Conservation (phyloP, 2,113 vertebrate genomes). For the Brachirus orientalis region DNA sequence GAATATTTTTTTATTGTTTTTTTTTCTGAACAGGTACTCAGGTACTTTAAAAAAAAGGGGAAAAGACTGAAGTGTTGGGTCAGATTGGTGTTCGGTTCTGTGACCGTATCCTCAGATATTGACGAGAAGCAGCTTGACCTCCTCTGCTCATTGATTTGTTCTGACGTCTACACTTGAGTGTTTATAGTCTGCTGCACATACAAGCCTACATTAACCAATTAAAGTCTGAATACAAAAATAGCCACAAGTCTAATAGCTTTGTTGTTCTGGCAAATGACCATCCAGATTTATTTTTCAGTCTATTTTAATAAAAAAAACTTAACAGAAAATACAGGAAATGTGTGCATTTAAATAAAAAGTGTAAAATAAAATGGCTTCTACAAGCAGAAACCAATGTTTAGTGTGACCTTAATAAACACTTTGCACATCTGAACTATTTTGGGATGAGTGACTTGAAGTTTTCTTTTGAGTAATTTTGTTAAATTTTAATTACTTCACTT, state of each 20-base stretch:
- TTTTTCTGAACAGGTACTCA: slow-evolving; percentile 31
- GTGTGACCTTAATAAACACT: no score
- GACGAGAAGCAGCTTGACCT: slow-evolving; percentile 29
- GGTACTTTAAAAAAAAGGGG: slow-evolving; percentile 40
- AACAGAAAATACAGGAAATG: no score
- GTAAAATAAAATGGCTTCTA: no score
- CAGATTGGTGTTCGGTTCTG: neutral
- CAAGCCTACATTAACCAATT: slow-evolving; percentile 43
- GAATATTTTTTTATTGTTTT: slow-evolving; percentile 23
- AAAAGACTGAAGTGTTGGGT: neutral
- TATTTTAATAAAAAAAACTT: no score
- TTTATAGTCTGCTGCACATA: slow-evolving; percentile 45
- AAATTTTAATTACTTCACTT: no score
- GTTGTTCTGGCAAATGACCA: neutral
- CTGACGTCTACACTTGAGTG: slow-evolving; percentile 34
- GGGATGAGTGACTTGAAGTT: no score
- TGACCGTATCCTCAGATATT: slow-evolving; percentile 6
- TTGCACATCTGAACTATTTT: no score
- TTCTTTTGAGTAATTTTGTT: no score
- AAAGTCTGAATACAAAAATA: slow-evolving; percentile 44
- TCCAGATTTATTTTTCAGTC: no score
- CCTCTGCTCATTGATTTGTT: slow-evolving; percentile 46
- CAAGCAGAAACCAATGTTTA: no score
- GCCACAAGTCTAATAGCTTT: slow-evolving; percentile 35
- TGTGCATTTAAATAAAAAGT: no score